Percentiles rank a stretch among this genome's conserved stretches.
phyloP scores from a whole-genome alignment of 2,888 invertebrate genomes.

The Leptinotarsa peninsularis region DNA sequence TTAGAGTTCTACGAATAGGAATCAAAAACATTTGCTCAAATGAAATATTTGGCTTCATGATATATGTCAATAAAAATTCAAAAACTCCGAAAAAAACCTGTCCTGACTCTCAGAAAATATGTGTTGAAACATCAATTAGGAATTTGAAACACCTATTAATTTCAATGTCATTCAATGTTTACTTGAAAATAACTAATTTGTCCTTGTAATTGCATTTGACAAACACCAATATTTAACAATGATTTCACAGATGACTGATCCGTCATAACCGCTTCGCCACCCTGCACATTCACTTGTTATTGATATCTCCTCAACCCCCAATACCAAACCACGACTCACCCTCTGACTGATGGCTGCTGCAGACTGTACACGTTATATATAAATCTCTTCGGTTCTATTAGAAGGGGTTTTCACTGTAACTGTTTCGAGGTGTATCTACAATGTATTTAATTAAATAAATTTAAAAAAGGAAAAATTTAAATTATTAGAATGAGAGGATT shows the following conservation, averaged over 20 bases:
- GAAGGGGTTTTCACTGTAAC: neutral
- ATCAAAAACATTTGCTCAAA: too few relatives aligned
- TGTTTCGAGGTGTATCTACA: neutral
- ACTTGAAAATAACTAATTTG: constrained; percentile 53
- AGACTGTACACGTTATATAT: constrained; percentile 34
- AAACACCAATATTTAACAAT: constrained; percentile 54
- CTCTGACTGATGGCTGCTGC: constrained; percentile 42
- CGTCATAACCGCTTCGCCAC: constrained; percentile 58
- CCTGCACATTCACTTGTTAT: constrained; percentile 58
- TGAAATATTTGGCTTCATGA: too few relatives aligned
- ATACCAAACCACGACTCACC: constrained; percentile 46
- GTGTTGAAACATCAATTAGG: neutral
- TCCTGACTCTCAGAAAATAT: neutral
- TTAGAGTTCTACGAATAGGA: too few relatives aligned
- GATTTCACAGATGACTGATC: constrained; percentile 58
- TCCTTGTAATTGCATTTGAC: constrained; percentile 57
- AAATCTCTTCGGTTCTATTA: neutral
- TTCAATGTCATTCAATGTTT: constrained; percentile 38
- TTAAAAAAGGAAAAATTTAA: too few relatives aligned
- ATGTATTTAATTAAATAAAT: too few relatives aligned
- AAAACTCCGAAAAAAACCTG: too few relatives aligned
- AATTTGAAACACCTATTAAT: constrained; percentile 32
- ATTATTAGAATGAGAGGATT: too few relatives aligned
- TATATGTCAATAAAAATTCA: too few relatives aligned
- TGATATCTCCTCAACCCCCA: constrained; percentile 53